Evolutionary conservation across 2,113 vertebrate species (phyloP).

Genomic region (Protobothrops flavoviridis): DNA sequence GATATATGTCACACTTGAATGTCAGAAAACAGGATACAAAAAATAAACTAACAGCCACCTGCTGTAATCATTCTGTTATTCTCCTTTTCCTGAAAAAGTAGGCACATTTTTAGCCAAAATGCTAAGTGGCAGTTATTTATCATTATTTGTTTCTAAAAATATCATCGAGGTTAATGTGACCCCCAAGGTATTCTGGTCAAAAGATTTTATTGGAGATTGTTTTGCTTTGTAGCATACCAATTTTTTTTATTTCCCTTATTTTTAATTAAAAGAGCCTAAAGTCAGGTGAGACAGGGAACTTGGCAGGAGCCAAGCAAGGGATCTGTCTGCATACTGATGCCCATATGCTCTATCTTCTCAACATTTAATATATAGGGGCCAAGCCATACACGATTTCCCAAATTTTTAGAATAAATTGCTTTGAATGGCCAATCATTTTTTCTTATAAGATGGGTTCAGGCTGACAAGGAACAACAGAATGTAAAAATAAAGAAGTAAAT

Average conservation of each 20-base stretch:
- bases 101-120: background rate
- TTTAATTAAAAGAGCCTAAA: background rate
- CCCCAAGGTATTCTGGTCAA: background rate
- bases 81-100: background rate
- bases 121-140: background rate
- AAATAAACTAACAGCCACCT: background rate
- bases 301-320: background rate
- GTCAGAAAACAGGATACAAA: background rate
- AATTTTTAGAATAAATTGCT: too few species aligned
- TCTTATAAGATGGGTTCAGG: background rate
- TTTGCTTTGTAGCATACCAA: background rate
- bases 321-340: background rate
- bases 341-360: background rate
- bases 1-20: background rate
- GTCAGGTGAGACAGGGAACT: background rate
- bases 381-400: background rate
- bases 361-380: background rate
- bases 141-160: background rate
- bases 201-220: background rate
- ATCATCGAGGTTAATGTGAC: background rate
- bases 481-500: background rate
- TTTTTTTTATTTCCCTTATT: background rate
- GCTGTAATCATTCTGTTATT: background rate
- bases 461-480: constrained; percentile 12
- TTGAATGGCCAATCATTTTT: background rate